Evolutionary conservation across 2,797 vertebrate species (phyloP).

Genomic region (Mastacembelus armatus): DNA sequence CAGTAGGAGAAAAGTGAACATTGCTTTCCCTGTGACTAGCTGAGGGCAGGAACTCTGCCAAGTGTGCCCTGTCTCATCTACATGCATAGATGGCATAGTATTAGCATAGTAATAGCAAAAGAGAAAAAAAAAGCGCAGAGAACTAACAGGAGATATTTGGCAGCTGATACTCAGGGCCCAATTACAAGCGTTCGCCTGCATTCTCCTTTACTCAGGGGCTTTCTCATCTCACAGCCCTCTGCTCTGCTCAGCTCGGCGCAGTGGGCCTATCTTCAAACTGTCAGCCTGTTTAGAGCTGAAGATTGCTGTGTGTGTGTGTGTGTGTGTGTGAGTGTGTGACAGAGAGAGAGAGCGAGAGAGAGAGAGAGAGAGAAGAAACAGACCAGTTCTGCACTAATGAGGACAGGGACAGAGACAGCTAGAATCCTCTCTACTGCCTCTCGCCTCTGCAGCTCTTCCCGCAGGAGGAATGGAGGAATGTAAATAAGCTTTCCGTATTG

Average conservation of each 20-base stretch:
- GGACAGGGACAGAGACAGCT: constrained; percentile 69
- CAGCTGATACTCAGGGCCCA: constrained; percentile 78
- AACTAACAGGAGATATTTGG: constrained; percentile 77
- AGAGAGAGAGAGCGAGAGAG: not conserved
- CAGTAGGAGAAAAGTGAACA: constrained; percentile 35
- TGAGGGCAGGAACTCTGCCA: constrained; percentile 63
- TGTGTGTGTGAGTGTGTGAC: constrained; percentile 23
- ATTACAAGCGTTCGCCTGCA: constrained; percentile 72
- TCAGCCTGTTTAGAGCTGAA: constrained; percentile 73
- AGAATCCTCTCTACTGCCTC: constrained; percentile 62
- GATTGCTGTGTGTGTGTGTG: constrained; percentile 41
- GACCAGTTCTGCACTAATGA: constrained; percentile 73
- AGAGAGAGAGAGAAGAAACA: constrained; percentile 30
- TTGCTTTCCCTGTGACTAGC: constrained; percentile 43
- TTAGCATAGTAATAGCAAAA: constrained; percentile 77
- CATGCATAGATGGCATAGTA: constrained; percentile 70
- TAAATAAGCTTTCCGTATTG: constrained; percentile 63
- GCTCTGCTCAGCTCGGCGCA: constrained; percentile 57
- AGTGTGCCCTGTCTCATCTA: constrained; percentile 64
- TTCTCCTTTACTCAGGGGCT: constrained; percentile 77
- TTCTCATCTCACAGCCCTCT: constrained; percentile 75
- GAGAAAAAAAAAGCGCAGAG: constrained; percentile 36
- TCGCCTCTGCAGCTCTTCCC: constrained; percentile 56
- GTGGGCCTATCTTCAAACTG: constrained; percentile 79
- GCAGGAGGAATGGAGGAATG: constrained; percentile 65